A percentile compares a stretch with the other conserved stretches of the same genome.
Evolutionary conservation across 2,797 vertebrate species (phyloP).

Genomic region (Pseudotriccus pelzelni): DNA sequence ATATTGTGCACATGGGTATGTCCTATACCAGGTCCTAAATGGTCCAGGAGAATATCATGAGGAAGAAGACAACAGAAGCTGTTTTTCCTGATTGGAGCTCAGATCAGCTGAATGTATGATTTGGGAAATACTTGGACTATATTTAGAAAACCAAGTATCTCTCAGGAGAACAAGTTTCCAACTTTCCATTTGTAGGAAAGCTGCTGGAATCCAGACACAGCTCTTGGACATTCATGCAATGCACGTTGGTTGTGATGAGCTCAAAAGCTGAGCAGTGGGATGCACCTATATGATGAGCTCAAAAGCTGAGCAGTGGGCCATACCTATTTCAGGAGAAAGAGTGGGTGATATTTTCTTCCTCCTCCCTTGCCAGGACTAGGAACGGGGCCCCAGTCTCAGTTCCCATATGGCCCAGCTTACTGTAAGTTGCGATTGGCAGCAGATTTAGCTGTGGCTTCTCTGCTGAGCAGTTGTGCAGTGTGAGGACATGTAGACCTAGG

Average conservation of each 20-base stretch:
- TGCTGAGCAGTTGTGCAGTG: not conserved
- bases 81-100: not conserved
- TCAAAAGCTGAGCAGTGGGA: not conserved
- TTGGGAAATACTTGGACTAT: not conserved
- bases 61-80: not conserved
- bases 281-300: not conserved
- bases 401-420: not conserved
- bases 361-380: slow-evolving; percentile 5
- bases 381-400: not conserved
- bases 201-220: not conserved
- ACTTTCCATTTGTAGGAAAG: not conserved
- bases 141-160: not conserved
- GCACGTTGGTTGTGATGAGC: not conserved
- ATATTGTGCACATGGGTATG: not conserved
- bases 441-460: not conserved
- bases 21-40: not conserved
- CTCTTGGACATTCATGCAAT: not conserved
- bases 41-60: not conserved
- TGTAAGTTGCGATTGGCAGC: not conserved
- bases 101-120: not conserved
- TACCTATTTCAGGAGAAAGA: slow-evolving; percentile 19
- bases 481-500: not conserved
- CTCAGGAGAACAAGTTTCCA: not conserved
- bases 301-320: not conserved
- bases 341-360: slow-evolving; percentile 29